Base-by-base conservation (phyloP, 1,140 invertebrate genomes). In the Antheraea pernyi region DNA sequence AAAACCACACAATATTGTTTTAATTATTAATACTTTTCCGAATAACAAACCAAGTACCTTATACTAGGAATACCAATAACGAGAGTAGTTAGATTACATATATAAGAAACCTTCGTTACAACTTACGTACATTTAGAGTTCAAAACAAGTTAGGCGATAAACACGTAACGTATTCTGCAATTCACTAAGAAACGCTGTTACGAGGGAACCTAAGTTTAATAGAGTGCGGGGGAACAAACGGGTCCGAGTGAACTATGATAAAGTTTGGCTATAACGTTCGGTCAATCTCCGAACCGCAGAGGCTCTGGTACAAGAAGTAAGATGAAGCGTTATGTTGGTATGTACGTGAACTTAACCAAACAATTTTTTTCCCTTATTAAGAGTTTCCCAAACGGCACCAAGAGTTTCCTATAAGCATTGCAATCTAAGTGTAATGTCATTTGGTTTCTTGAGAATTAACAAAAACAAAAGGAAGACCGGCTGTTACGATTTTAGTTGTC, bases 191-290 rank as follows among this genome's bases (percentile, higher is more conserved):
- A 53, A 53, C 46, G 46, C 46, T 53, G 46, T 53, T 53, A 53
- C 46, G 13, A 53, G 46, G 16, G n/a, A 46, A 42, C 39, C 36
- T 13, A 65, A 65, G 16, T 46, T 65, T 63, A 36, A 63, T 63
- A 63, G 22, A 63, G 22, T 36, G 22, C 10, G 19, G 37, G 60
- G 18, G 16, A 65, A 42, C 39, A 48, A 65, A 42, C 42, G 42
- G 37, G 63, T 46, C n/a, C 37, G 16, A 19, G 10, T 39, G 6
- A 63, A 61, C 62, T 36, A 18, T 64, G 11, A 19, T 48, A 7
- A 48, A 65, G 18, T 42, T 65, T n/a, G 37, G 39, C 42, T 9
- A 65, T 46, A 65, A 65, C 19, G 39, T 65, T 10, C n/a, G 19
- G 63, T 48, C n/a, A 48, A 65, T 65, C 63, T 48, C 37, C 6